phyloP scores from a whole-genome alignment of 2,797 vertebrate genomes.

The Antennarius maculatus region DNA sequence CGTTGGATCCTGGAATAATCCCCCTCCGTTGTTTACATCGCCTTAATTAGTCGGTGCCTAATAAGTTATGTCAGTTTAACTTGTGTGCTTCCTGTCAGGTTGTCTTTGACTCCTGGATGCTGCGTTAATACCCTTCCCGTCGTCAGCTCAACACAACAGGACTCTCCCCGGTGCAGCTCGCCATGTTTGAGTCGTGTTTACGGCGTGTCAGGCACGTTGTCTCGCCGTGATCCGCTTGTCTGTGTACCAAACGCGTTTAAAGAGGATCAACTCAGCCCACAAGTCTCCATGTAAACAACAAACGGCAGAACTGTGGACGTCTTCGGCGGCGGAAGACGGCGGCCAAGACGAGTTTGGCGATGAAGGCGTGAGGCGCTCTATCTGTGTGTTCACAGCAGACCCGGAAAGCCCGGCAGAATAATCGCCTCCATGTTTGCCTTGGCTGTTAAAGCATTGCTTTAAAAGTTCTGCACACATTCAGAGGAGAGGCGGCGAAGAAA shows the following conservation, averaged over 20 bases:
- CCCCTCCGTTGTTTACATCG: conserved; percentile 1
- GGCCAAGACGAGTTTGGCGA: too few relatives aligned
- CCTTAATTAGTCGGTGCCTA: conserved; percentile 3
- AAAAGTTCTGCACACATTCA: too few relatives aligned
- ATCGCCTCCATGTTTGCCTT: too few relatives aligned
- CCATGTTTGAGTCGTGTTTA: conserved; percentile 5
- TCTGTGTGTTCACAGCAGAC: too few relatives aligned
- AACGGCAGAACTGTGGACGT: neutral
- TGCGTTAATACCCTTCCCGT: conserved; percentile 1
- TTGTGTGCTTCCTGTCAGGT: neutral
- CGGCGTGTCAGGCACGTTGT: neutral
- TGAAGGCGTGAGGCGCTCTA: too few relatives aligned
- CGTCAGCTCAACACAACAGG: neutral
- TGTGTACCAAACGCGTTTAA: neutral
- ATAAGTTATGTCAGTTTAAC: conserved; percentile 1
- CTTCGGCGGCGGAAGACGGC: neutral
- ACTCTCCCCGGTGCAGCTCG: neutral
- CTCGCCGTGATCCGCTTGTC: neutral
- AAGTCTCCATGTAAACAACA: neutral
- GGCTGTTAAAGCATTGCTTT: too few relatives aligned
- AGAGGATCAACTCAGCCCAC: neutral
- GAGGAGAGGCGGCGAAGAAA: too few relatives aligned
- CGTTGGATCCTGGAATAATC: conserved; percentile 4
- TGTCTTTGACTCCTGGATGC: neutral
- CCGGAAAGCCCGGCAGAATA: too few relatives aligned